phyloP scores from a whole-genome alignment of 2,888 invertebrate species.

The Leptinotarsa juncta region DNA sequence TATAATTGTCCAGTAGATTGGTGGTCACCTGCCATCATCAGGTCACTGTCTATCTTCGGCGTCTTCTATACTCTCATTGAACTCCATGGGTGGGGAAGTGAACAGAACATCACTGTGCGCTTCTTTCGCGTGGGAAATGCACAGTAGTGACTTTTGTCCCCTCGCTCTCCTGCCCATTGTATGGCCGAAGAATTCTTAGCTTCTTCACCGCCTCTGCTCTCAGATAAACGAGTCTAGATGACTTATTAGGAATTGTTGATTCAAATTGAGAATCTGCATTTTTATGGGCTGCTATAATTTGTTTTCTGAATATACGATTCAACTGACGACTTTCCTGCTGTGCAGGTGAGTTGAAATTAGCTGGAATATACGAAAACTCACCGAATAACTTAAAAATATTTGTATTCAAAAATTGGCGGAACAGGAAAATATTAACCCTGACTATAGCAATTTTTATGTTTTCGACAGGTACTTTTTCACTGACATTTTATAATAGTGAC shows the following conservation, averaged over 20 bases:
- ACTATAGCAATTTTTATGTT: no score
- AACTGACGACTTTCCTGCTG: slow-evolving; percentile 21
- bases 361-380: slow-evolving; percentile 11
- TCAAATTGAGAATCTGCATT: slow-evolving; percentile 26
- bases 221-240: slow-evolving; percentile 20
- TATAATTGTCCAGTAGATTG: slow-evolving; percentile 43
- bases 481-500: no score
- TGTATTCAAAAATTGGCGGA: neutral
- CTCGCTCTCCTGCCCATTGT: slow-evolving; percentile 55
- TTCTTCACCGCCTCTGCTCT: slow-evolving; percentile 57
- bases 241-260: slow-evolving; percentile 33
- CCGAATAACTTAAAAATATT: neutral
- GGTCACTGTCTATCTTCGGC: slow-evolving; percentile 45
- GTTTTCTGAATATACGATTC: slow-evolving; percentile 19
- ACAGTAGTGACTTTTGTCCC: slow-evolving; percentile 70
- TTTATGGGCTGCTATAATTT: slow-evolving; percentile 24
- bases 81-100: slow-evolving; percentile 54
- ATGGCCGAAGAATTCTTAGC: slow-evolving; percentile 52
- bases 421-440: neutral
- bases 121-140: slow-evolving; percentile 74
- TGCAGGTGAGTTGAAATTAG: slow-evolving; percentile 13
- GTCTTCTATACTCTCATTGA: slow-evolving; percentile 46
- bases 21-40: slow-evolving; percentile 45
- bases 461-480: no score
- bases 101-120: slow-evolving; percentile 63